Percentiles rank a stretch among this genome's conserved stretches.
Evolutionary conservation across 2,888 invertebrate genomes (phyloP).

Genomic region (Leucophenga montana): DNA sequence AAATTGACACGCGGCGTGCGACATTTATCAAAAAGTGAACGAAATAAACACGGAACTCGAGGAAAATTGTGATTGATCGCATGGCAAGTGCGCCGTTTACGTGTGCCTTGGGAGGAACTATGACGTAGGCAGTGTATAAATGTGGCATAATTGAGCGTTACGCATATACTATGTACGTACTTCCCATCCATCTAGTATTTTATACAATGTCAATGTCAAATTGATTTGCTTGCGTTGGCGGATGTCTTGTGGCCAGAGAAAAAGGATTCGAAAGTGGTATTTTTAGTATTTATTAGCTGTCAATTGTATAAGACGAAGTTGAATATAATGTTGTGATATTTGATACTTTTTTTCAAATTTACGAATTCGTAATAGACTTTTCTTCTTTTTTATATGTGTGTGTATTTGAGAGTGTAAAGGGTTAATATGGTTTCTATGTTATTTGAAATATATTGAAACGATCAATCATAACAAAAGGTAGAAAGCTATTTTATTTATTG

Average conservation of each 20-base stretch:
- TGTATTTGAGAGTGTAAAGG: too few species aligned
- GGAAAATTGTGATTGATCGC: slow-evolving; percentile 57
- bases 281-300: slow-evolving; percentile 33
- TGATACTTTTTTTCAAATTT: slow-evolving; percentile 15
- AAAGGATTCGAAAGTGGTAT: slow-evolving; percentile 34
- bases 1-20: slow-evolving; percentile 58
- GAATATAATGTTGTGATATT: slow-evolving; percentile 1
- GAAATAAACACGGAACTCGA: slow-evolving; percentile 27
- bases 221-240: slow-evolving; percentile 27
- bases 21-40: slow-evolving; percentile 67
- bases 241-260: slow-evolving; percentile 18
- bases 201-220: slow-evolving; percentile 6
- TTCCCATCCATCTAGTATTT: slow-evolving; percentile 21
- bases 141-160: slow-evolving; percentile 20
- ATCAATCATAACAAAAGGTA: too few species aligned
- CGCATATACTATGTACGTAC: neutral
- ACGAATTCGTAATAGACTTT: too few species aligned
- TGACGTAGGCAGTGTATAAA: slow-evolving; percentile 16
- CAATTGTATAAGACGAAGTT: slow-evolving; percentile 22
- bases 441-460: too few species aligned
- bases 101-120: neutral
- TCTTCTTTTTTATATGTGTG: too few species aligned
- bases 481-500: too few species aligned
- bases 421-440: too few species aligned
- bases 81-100: slow-evolving; percentile 40